Evolutionary conservation across 1,140 invertebrate species (phyloP), one percentile per base, ranked within the genome.

Genomic region (Eufriesea mexicana): DNA sequence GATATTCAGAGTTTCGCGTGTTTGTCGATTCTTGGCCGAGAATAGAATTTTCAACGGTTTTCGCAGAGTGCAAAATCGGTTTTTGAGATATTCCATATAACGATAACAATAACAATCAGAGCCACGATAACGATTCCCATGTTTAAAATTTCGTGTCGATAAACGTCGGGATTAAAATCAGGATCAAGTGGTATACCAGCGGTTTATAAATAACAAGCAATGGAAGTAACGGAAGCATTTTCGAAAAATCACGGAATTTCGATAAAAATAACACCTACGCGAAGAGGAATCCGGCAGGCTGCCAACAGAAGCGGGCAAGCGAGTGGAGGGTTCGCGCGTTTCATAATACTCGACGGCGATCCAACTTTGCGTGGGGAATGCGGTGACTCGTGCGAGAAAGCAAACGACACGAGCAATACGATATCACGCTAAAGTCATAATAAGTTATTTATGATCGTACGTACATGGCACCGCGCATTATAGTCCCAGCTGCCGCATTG

Each of bases 381-480:
- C 55, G 66, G 54, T 12, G 72, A 23, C 57, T 51, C 45, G 51
- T 18, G 25, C 28, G 54, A 68, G 42, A 35, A 76, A 77, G 42
- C 62, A 76, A 86, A 78, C 81, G 74, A 75, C 62, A 76, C 71
- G 64, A 86, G 73, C 71, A 74, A 76, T 49, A 59, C 45, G 54
- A 59, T 57, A 35, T 70, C 12, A 59, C 35, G 61, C 74, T 74
- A 51, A 62, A 77, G 55, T 51, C 68, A 9, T 79, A 71, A 49
- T 71, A 47, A 64, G 79, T 83, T 87, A 86, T 87, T 83, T 86
- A 79, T 23, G 70, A 70, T 83, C 18, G 14, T 35, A 28, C 14
- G 2, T 49, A 28, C 51, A 57, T 57, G 23, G 51, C 54, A 62
- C 45, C 57, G 49, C 47, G 35, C 51, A 49, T 62, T 16, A n/a